These are phyloP conservation scores for Apotomis capreana DNA, from an alignment of 2,888 invertebrate species.

Conservation along the genomic window DNA sequence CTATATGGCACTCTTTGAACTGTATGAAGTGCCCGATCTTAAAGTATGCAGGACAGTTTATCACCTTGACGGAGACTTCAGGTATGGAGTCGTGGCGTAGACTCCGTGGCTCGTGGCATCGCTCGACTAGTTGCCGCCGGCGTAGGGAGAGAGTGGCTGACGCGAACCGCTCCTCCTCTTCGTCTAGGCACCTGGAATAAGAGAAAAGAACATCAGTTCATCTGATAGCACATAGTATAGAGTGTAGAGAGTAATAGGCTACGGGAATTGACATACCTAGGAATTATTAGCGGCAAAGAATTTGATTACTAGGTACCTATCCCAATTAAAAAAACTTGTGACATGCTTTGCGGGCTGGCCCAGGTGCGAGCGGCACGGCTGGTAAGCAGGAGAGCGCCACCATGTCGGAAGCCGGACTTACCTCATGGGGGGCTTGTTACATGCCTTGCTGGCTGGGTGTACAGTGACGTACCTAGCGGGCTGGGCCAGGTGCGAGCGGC, in stretches of 20 bases:
- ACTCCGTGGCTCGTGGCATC: constrained; percentile 74
- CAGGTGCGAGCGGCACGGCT: constrained; percentile 77
- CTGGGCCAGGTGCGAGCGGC: constrained; percentile 77
- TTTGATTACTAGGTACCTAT: no score
- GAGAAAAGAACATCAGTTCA: neutral
- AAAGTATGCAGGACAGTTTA: neutral
- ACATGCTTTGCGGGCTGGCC: constrained; percentile 77
- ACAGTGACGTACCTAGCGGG: constrained; percentile 70
- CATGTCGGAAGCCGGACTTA: constrained; percentile 59
- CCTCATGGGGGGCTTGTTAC: constrained; percentile 47
- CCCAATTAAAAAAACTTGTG: no score
- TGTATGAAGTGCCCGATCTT: no score
- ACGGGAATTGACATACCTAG: no score
- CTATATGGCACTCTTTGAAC: no score
- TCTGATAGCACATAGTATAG: no score
- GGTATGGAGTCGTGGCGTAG: constrained; percentile 67
- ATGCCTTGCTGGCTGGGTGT: neutral
- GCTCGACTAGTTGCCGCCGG: constrained; percentile 76
- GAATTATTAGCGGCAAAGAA: no score
- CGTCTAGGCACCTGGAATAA: constrained; percentile 55
- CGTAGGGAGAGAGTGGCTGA: constrained; percentile 68
- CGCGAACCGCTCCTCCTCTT: constrained; percentile 62
- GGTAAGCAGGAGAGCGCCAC: constrained; percentile 80
- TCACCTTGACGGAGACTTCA: constrained; percentile 69
- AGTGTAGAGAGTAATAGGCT: no score